Conservation (phyloP, 2,888 invertebrate species). For the Torymus tubicola region DNA sequence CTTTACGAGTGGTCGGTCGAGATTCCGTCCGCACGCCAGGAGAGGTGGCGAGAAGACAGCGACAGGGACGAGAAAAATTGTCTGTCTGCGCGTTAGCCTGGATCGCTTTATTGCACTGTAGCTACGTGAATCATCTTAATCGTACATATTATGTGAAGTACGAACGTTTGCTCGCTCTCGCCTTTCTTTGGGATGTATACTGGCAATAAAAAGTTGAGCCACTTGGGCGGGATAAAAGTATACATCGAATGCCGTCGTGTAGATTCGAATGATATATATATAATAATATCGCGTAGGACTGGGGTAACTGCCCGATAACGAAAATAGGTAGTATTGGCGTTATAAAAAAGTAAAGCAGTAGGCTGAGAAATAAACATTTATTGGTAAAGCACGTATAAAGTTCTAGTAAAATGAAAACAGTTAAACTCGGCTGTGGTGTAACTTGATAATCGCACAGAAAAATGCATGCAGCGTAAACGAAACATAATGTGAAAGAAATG, state of each 20-base stretch:
- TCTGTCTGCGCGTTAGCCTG: background rate
- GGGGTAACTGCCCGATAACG: slow-evolving; percentile 16
- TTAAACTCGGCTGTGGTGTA: slow-evolving; percentile 6
- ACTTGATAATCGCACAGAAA: slow-evolving; percentile 22
- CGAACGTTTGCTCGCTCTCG: background rate
- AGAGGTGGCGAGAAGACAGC: too few species aligned
- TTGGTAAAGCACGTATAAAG: slow-evolving; percentile 37
- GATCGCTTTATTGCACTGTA: slow-evolving; percentile 1
- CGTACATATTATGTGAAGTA: background rate
- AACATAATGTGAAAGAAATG: slow-evolving; percentile 31
- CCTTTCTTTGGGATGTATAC: background rate
- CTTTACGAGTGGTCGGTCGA: background rate
- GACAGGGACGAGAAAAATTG: too few species aligned
- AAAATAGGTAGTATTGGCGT: background rate
- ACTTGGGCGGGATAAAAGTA: too few species aligned
- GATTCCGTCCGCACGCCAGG: background rate
- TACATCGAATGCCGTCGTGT: background rate
- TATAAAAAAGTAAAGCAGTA: slow-evolving; percentile 11
- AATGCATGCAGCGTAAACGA: slow-evolving; percentile 46
- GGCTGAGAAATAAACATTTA: slow-evolving; percentile 40
- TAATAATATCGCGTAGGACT: background rate
- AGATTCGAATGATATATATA: slow-evolving; percentile 12
- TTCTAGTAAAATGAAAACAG: slow-evolving; percentile 11
- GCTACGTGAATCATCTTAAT: slow-evolving; percentile 1
- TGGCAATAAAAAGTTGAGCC: too few species aligned